A percentile compares a stretch with the other conserved stretches of the same genome.
Conservation (phyloP, 2,113 vertebrate species). For the Lates calcarifer region DNA sequence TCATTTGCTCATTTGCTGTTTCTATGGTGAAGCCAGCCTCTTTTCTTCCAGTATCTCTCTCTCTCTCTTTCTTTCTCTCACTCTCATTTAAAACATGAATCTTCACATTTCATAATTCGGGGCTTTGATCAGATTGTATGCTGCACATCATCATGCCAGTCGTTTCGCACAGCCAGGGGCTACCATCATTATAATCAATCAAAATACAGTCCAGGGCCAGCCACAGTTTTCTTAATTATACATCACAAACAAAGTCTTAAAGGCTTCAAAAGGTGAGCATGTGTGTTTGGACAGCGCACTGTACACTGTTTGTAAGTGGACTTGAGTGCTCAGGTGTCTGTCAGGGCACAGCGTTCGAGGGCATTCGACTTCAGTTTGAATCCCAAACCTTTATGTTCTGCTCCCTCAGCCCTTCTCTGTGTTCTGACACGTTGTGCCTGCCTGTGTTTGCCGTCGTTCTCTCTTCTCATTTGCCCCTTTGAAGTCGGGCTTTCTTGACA, state of each 20-base stretch:
- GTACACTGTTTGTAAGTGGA: slow-evolving; percentile 5
- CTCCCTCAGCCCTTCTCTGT: slow-evolving; percentile 38
- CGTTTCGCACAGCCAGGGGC: slow-evolving; percentile 61
- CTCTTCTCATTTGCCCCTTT: slow-evolving; percentile 64
- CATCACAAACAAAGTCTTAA: slow-evolving; percentile 41
- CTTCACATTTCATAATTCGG: slow-evolving; percentile 62
- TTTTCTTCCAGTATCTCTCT: background rate
- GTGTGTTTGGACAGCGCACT: background rate
- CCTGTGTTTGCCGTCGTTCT: slow-evolving; percentile 47
- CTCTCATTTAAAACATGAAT: slow-evolving; percentile 61
- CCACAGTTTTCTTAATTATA: slow-evolving; percentile 54
- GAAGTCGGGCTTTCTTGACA: slow-evolving; percentile 64
- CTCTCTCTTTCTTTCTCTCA: background rate
- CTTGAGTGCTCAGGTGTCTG: slow-evolving; percentile 17
- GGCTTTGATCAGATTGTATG: slow-evolving; percentile 72
- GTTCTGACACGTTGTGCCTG: slow-evolving; percentile 35
- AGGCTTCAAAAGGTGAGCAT: slow-evolving; percentile 43
- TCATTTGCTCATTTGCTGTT: slow-evolving; percentile 41
- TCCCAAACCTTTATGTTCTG: slow-evolving; percentile 14
- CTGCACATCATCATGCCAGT: slow-evolving; percentile 67
- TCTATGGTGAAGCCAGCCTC: slow-evolving; percentile 33
- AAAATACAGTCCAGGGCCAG: slow-evolving; percentile 40
- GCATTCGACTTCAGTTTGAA: background rate
- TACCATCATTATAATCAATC: slow-evolving; percentile 66
- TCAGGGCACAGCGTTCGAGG: slow-evolving; percentile 12